Evolutionary conservation across 2,888 invertebrate species (phyloP).

Genomic region (Rhogogaster chlorosoma): DNA sequence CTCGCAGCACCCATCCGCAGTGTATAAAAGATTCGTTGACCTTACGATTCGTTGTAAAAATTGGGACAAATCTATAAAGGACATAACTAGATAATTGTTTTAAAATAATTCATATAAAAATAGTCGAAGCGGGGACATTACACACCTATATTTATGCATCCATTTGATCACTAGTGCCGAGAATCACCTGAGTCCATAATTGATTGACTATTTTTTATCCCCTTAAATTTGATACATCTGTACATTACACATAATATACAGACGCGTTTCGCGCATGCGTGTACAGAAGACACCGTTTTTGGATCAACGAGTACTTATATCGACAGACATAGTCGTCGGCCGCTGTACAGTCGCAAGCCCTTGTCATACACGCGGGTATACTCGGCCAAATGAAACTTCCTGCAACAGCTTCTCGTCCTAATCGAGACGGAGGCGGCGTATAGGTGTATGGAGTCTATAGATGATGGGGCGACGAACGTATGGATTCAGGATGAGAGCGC

Average conservation of each 20-base stretch:
- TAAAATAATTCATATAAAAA: slow-evolving; percentile 31
- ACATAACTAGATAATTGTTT: not conserved
- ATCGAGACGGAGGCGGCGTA: not conserved
- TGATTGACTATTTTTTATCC: not conserved
- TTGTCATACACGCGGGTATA: not conserved
- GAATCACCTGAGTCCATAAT: not conserved
- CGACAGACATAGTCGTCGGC: not conserved
- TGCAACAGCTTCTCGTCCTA: not conserved
- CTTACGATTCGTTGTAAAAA: slow-evolving; percentile 32
- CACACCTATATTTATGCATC: not conserved
- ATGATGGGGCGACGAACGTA: not conserved
- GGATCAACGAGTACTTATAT: not conserved
- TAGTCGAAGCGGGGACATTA: not conserved
- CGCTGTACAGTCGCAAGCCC: not conserved
- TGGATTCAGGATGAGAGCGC: slow-evolving; percentile 76
- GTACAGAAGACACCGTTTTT: not conserved
- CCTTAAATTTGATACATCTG: not conserved
- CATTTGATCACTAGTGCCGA: not conserved
- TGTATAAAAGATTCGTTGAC: slow-evolving; percentile 32
- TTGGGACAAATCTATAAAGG: not conserved
- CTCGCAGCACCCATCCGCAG: not conserved
- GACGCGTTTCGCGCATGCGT: not conserved
- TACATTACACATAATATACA: too few species aligned
- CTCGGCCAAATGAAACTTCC: not conserved
- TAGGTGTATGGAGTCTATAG: not conserved